Conservation (phyloP, 2,888 invertebrate genomes). For the Himalopsyche anomala region DNA sequence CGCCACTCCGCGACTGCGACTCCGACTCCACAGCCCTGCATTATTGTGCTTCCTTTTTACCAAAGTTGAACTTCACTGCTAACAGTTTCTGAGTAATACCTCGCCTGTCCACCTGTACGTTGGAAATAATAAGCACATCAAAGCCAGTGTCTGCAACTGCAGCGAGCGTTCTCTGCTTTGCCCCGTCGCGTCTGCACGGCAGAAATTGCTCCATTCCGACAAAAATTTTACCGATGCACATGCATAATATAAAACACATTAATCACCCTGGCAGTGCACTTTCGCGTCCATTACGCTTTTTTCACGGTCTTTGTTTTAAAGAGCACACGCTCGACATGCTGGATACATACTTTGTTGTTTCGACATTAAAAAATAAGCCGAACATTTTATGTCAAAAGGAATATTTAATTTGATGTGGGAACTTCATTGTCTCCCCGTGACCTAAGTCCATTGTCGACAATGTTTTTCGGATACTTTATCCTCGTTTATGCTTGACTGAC, state of each 20-base stretch:
- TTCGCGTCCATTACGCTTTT: constrained; percentile 55
- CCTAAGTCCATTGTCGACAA: constrained; percentile 31
- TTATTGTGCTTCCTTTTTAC: background rate
- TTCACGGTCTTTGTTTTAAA: constrained; percentile 57
- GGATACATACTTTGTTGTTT: constrained; percentile 35
- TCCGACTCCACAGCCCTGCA: no score
- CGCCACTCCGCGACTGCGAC: no score
- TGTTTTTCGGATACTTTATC: background rate
- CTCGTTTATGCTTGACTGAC: background rate
- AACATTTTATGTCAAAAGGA: constrained; percentile 48
- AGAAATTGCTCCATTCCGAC: constrained; percentile 14
- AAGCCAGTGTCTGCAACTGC: constrained; percentile 14
- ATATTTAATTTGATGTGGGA: constrained; percentile 50
- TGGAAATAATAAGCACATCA: constrained; percentile 44
- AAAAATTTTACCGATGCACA: constrained; percentile 52
- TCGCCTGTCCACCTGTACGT: constrained; percentile 27
- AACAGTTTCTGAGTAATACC: background rate
- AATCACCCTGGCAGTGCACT: constrained; percentile 52
- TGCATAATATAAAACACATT: constrained; percentile 46
- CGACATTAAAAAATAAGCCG: constrained; percentile 52
- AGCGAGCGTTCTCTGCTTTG: background rate
- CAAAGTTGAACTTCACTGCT: background rate
- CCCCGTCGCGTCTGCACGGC: constrained; percentile 21
- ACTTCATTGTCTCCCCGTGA: constrained; percentile 23
- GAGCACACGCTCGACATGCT: background rate